A percentile compares a stretch with the other conserved stretches of the same genome.
Evolutionary conservation across 37 sponge, comb jelly and placozoan species (phyloP).

Genomic region (Amphimedon queenslandica): DNA sequence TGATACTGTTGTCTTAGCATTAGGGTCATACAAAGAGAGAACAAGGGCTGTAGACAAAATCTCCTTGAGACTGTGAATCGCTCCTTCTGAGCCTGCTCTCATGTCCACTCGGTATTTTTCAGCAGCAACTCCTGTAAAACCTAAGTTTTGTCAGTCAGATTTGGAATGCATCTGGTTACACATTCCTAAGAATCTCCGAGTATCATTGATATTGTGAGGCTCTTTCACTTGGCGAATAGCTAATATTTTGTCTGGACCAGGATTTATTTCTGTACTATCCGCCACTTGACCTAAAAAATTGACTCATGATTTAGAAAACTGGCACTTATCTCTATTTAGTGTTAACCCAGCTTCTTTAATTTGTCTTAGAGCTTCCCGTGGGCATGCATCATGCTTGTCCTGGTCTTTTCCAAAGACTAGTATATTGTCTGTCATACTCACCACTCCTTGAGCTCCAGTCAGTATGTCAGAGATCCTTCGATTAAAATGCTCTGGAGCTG

Average conservation of each 20-base stretch:
- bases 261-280: neutral
- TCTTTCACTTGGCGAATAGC: neutral
- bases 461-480: neutral
- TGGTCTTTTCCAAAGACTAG: neutral
- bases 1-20: neutral
- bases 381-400: neutral
- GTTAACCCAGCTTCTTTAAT: neutral
- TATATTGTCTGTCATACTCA: neutral
- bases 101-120: neutral
- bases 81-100: constrained; percentile 12
- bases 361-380: neutral
- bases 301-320: neutral
- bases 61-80: constrained; percentile 27
- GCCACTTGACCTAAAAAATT: neutral
- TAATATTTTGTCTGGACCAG: neutral
- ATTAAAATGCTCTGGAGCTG: constrained; percentile 30
- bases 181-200: neutral
- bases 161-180: neutral
- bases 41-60: constrained; percentile 8
- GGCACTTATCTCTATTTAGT: neutral
- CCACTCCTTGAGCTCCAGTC: neutral
- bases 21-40: constrained; percentile 32
- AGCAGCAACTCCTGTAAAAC: neutral
- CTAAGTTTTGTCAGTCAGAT: neutral
- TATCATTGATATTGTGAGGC: neutral